Evolutionary conservation across 2,113 vertebrate genomes (phyloP), one percentile per base, ranked within the genome.

Genomic region (Amblyornis subalaris): DNA sequence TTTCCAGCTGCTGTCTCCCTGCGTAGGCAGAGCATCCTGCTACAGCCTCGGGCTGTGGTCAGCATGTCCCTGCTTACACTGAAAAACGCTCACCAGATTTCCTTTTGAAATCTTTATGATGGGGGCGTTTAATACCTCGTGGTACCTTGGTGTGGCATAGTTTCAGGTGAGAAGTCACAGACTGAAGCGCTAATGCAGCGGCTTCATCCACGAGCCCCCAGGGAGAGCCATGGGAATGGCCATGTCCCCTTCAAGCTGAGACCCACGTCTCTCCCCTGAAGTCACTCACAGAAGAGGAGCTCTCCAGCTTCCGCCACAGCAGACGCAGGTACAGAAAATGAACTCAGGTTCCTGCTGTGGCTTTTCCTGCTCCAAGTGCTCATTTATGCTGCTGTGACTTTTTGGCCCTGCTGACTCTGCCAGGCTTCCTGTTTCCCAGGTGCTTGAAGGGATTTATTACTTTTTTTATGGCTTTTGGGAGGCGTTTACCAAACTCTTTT

Each of bases 401-500:
- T 65, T 22, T 76, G 77, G 87, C 76, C 73, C 67, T 31, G 19
- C 55, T 0, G 3, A 24, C 48, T 76, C 61, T 5, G 1, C 62
- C 70, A 28, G 61, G 70, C 57, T 96, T 94, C 95, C 93, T 87
- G 85, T 89, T 91, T 91, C 85, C 85, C 48, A 55, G 53, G 70
- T 78, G 66, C 88, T 83, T 88, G 87, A 86, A 67, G 80, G 40
- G 87, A 67, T 91, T 91, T 95, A 93, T 78, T 74, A 36, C 87
- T 35, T 54, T 82, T 83, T 84, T 84, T 67, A 81, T 69, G 74
- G 61, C 45, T 87, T 64, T 44, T 67, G 61, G 84, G 78, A 89
- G 81, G 81, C 3, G 1, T 91, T 89, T 84, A 91, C 89, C 44
- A 67, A 77, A 78, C 77, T 78, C 45, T 81, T 54, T 74, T 55